phyloP scores from a whole-genome alignment of 2,888 invertebrate species.

The Caenorhabditis sinica region DNA sequence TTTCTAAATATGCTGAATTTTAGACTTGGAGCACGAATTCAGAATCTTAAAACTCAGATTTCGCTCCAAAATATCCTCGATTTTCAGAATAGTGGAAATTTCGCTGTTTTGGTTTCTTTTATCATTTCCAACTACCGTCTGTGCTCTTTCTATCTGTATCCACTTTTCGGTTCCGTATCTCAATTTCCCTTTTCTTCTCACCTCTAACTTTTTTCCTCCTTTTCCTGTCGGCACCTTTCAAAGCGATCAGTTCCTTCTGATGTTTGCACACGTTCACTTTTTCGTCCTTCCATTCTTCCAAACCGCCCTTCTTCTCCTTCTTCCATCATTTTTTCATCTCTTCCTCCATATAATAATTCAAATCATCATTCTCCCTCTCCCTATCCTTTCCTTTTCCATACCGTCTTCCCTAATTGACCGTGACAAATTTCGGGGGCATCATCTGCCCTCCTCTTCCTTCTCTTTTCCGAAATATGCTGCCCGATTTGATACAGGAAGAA shows the following conservation, averaged over 20 bases:
- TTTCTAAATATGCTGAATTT: too few species aligned
- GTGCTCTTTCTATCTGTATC: too few species aligned
- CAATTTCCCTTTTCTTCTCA: background rate
- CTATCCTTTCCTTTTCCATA: conserved; percentile 29
- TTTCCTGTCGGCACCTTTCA: conserved; percentile 32
- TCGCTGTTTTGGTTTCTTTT: too few species aligned
- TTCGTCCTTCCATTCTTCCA: conserved; percentile 21
- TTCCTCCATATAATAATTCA: conserved; percentile 20
- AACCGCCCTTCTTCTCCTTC: conserved; percentile 9
- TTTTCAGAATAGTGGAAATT: too few species aligned
- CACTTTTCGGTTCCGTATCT: too few species aligned
- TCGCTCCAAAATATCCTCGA: too few species aligned
- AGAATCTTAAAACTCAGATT: too few species aligned
- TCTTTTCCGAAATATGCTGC: background rate
- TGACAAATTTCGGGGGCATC: conserved; percentile 56
- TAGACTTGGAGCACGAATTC: too few species aligned
- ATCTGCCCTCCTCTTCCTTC: conserved; percentile 15
- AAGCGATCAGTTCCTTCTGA: conserved; percentile 4
- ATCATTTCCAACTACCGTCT: too few species aligned
- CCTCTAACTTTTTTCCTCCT: background rate
- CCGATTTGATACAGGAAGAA: conserved; percentile 28
- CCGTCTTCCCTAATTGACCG: conserved; percentile 61
- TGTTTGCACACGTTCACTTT: conserved; percentile 55
- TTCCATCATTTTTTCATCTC: conserved; percentile 9
- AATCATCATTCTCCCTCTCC: conserved; percentile 1